Evolutionary conservation across 1,140 invertebrate genomes (phyloP), one percentile per base, ranked within the genome.

Genomic region (Cydia splendana): DNA sequence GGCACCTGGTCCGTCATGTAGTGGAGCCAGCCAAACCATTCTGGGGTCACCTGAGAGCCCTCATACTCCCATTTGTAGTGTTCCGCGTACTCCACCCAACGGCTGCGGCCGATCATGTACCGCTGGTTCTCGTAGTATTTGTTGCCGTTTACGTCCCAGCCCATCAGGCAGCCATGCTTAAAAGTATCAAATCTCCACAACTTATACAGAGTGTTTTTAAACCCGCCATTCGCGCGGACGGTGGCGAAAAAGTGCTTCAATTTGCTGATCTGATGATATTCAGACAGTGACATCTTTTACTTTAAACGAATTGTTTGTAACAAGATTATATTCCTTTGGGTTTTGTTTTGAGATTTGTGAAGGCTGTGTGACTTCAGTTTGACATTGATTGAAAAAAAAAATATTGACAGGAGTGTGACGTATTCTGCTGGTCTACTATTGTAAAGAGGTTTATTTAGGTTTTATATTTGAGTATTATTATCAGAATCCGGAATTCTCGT

Each of bases 1-100:
- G 97, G 97, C 13, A 95, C 93, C 13, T 95, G 91, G 90, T 98
- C 97, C 1, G 96, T 96, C 86, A 96, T 97, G 88, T 98, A 96
- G 87, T 97, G 96, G 57, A 98, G 86, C 97, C 97, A 98, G 10
- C 96, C 96, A 85, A 90, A 97, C 98, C 98, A 99, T 93, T 98
- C 97, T 4, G 97, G 91, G 10, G 97, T 95, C 38, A 99, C 94
- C 81, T 90, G 88, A 73, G 80, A 86, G 4, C 84, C 88, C 62
- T 92, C 87, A 53, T 92, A 92, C 1, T 87, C 79, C 75, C 80
- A 89, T 45, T 82, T 85, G 18, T 86, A 83, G 2, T 53, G 48
- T 2, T 82, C 77, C 28, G 81, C 85, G 65, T 79, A 88, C 57
- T 88, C 86, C 1, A 92, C 89, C 90, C 89, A 92, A n/a, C 89